Evolutionary conservation across 2,888 invertebrate genomes (phyloP), one percentile per base, ranked within the genome.

Genomic region (Pteria penguin): DNA sequence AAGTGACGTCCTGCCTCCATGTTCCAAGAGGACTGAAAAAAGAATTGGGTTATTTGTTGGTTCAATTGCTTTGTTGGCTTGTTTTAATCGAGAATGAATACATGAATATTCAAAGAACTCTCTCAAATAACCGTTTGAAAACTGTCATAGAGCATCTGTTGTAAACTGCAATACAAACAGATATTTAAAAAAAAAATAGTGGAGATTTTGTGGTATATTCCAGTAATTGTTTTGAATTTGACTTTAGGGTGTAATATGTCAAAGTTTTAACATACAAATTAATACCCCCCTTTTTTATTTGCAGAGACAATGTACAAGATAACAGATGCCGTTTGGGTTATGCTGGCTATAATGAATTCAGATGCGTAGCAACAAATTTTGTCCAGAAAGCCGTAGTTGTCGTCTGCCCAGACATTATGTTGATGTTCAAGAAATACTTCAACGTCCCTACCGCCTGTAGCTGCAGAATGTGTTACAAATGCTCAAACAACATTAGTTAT

Each of bases 381-480:
- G 65, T 72, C 18, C 32, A 55, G 22, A 72, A 58, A 29, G 57
- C 32, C 11, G 31, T 72, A 1, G 26, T 36, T 1, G 14, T 72
- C 5, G 33, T 57, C 18, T 72, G 72, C 24, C 72, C 72, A 26
- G 27, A n/a, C n/a, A n/a, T 29, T 27, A 31, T 26, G 4, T n/a
- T 57, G 18, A 32, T 33, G 14, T 24, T 61, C 22, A 26, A 29
- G 1, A 62, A 14, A 33, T 33, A 27, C 3, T 24, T 33, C 27
- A 55, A 26, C 18, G 72, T 72, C 8, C 72, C 72, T 1, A 63
- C 58, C 1, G 33, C 72, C 29, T 72, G 72, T 32, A 72, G 72
- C 58, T 72, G 72, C 24, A 55, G 58, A 26, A 57, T 57, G 22
- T 72, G 72, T 22, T 65, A 45, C 45, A 32, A 63, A 5, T 72